A percentile compares a stretch with the other conserved stretches of the same genome.
phyloP scores from a whole-genome alignment of 2,888 invertebrate genomes.

The Monopis laevigella region DNA sequence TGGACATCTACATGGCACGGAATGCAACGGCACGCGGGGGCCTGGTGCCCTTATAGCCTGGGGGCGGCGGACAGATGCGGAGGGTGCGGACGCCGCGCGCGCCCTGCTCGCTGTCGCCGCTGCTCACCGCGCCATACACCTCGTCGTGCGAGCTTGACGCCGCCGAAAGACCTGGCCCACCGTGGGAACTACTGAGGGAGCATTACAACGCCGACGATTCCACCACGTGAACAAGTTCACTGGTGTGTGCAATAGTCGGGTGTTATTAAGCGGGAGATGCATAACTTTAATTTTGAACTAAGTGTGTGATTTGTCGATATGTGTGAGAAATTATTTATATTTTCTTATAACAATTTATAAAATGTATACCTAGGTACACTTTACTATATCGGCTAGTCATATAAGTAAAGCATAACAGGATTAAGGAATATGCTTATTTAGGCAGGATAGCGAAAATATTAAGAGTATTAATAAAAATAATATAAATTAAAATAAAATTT shows the following conservation, averaged over 20 bases:
- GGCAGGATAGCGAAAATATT: too few relatives aligned
- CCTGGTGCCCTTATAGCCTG: constrained; percentile 80
- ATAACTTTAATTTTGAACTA: too few relatives aligned
- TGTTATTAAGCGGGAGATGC: too few relatives aligned
- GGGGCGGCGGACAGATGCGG: constrained; percentile 30
- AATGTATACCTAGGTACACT: too few relatives aligned
- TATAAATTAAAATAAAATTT: too few relatives aligned
- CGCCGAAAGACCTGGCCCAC: constrained; percentile 24
- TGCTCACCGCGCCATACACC: constrained; percentile 27
- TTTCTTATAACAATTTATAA: too few relatives aligned
- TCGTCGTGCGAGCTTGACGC: constrained; percentile 34
- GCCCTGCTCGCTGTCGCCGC: constrained; percentile 31
- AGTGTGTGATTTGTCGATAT: too few relatives aligned
- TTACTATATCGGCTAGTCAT: too few relatives aligned
- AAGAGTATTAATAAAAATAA: too few relatives aligned
- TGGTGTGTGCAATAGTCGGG: constrained; percentile 12
- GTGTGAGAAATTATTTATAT: too few relatives aligned
- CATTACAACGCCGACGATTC: constrained; percentile 13
- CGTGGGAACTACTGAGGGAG: constrained; percentile 18
- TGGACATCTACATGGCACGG: constrained; percentile 94
- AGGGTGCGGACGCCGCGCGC: constrained; percentile 28
- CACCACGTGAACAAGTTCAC: constrained; percentile 12
- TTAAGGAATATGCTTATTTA: too few relatives aligned
- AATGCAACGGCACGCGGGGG: constrained; percentile 89
- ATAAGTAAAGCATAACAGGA: too few relatives aligned